Evolutionary conservation across 1,140 invertebrate genomes (phyloP), one percentile per base, ranked within the genome.

Genomic region (Drosophila murphyi): DNA sequence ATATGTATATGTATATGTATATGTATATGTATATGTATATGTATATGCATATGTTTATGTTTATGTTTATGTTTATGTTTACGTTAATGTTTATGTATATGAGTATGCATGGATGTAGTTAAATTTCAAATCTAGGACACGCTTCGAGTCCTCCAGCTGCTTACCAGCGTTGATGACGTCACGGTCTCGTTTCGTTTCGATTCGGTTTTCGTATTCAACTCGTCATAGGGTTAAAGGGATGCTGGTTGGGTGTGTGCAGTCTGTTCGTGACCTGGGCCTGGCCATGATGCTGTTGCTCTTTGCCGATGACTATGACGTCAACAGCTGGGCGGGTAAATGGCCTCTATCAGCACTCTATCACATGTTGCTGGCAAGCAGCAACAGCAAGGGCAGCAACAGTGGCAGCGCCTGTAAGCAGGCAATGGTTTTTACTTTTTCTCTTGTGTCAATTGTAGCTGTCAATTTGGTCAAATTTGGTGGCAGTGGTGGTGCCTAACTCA

Each of bases 271-370:
- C 72, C 76, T 78, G 71, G 55, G 28, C 55, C 35, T 59, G 50
- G 39, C 52, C 64, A 28, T 61, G 55, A 48, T 59, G 57, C 43
- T 28, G 37, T 39, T 34, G 34, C 52, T 37, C 52, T 6, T 12
- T 28, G 12, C n/a, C 41, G 54, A 8, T 67, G 76, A 77, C 88
- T 65, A 75, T 91, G 89, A 91, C 89, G 89, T 91, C 89, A 91
- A 79, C 75, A 80, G 31, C 7, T 31, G 56, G 74, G 64, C 76
- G 83, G 89, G 89, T 91, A 91, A 91, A 91, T 79, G 89, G 79
- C 85, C 89, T 89, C 82, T 90, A 76, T 75, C 77, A 72, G 54
- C 65, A 29, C n/a, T 29, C 70, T 61, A 77, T 88, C 85, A 89
- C 86, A 89, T 89, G 85, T 89, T 89, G 85, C 85, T 85, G 69